Conservation (phyloP, 2,113 vertebrate species). For the Parotia lawesii region DNA sequence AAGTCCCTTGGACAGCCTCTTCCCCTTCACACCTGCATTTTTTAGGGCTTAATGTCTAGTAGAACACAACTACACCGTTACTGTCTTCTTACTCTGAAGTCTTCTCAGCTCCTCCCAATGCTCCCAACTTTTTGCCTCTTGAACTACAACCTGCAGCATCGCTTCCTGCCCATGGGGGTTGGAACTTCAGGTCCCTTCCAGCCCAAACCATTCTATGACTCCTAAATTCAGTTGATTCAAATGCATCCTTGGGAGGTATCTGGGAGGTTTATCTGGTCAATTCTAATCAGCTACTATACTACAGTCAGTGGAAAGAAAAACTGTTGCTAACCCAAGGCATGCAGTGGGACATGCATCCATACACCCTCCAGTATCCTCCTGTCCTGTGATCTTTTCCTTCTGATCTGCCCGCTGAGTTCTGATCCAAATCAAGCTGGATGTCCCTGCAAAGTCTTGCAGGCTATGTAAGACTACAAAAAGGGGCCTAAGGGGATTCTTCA, state of each 20-base stretch:
- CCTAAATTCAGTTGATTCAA: neutral
- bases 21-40: neutral
- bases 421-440: neutral
- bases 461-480: fast-evolving
- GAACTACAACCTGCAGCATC: neutral
- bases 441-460: neutral
- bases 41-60: neutral
- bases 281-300: neutral
- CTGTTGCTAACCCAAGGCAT: neutral
- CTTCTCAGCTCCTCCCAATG: neutral
- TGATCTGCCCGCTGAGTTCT: neutral
- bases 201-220: neutral
- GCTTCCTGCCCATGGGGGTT: fast-evolving
- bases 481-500: neutral
- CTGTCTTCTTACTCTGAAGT: neutral
- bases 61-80: neutral
- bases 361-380: neutral
- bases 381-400: neutral
- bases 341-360: neutral
- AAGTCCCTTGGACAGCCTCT: neutral
- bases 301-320: neutral
- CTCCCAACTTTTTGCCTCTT: neutral
- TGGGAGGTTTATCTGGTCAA: neutral
- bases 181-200: neutral
- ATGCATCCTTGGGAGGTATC: neutral